Evolutionary conservation across 2,888 invertebrate genomes (phyloP), one percentile per base, ranked within the genome.

Genomic region (Nasonovia ribisnigri): DNA sequence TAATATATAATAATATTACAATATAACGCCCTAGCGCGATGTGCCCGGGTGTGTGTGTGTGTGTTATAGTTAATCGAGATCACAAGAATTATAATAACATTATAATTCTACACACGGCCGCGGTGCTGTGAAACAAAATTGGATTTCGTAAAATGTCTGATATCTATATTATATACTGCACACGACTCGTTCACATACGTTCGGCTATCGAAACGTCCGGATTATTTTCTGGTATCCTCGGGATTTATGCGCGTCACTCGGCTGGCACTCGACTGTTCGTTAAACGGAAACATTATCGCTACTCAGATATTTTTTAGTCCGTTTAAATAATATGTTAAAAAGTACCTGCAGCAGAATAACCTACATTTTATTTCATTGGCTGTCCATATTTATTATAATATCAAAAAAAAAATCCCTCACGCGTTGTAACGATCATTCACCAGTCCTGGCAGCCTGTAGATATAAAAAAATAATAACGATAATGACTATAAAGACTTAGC

Each of bases 1-100:
- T 92, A 92, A 92, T 88, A 88, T 26, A n/a, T n/a, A 51, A 42
- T n/a, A 42, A 54, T 84, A 48, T 3, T 84, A 57, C 43, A 54
- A 84, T 54, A 67, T 54, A 36, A 87, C 92, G 46, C 91, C 86
- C 86, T 57, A 57, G 60, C 29, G 60, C 29, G 46, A 67, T 67
- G 90, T 16, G 43, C 43, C 16, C 43, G 43, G 29, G 51, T 24
- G 29, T n/a, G 8, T 1, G 46, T 29, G 86, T 29, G 46, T 29
- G 29, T 26, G 84, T 46, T 57, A 5, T 29, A 42, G 89, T 89
- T 29, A 43, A 89, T 89, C 43, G 89, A 89, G 89, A 89, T 89
- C 89, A 60, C 57, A 89, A 43, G 36, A 89, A 77, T 89, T 57
- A 60, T 43, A 43, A 84, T 43, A 43, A 36, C 36, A 77, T 67